These are phyloP conservation scores for Eospalax fontanierii DNA, from an alignment of 2,797 vertebrate species.

Conservation along the genomic window DNA sequence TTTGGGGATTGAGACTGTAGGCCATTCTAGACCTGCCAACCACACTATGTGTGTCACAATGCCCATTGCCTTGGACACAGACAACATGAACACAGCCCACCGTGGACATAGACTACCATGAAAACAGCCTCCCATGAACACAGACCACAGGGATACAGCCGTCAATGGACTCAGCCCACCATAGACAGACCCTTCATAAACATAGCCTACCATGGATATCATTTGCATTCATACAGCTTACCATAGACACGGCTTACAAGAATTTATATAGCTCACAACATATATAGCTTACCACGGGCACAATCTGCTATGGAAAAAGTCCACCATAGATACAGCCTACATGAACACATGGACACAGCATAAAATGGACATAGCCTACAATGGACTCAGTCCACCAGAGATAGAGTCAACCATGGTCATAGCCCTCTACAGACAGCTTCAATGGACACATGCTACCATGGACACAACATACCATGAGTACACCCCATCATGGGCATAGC, in stretches of 20 bases:
- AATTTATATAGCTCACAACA: too few relatives aligned
- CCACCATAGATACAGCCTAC: not conserved
- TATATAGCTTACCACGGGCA: not conserved
- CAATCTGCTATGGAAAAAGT: accelerated
- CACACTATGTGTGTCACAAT: accelerated
- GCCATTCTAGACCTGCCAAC: not conserved
- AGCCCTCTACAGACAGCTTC: not conserved
- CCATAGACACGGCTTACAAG: not conserved
- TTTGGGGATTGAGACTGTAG: too few relatives aligned
- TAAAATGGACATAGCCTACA: too few relatives aligned
- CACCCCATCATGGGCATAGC: not conserved
- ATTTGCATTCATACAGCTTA: not conserved
- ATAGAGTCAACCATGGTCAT: too few relatives aligned
- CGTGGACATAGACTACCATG: not conserved
- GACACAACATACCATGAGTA: not conserved
- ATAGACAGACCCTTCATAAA: not conserved
- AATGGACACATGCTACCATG: not conserved
- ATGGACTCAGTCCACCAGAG: too few relatives aligned
- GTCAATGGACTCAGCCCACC: not conserved
- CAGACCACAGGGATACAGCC: not conserved
- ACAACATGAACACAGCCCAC: too few relatives aligned
- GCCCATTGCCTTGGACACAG: accelerated
- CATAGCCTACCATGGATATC: not conserved
- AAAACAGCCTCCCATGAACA: not conserved
- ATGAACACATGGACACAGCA: too few relatives aligned